Conservation (phyloP, 2,888 invertebrate species). For the Trichogramma dendrolimi region DNA sequence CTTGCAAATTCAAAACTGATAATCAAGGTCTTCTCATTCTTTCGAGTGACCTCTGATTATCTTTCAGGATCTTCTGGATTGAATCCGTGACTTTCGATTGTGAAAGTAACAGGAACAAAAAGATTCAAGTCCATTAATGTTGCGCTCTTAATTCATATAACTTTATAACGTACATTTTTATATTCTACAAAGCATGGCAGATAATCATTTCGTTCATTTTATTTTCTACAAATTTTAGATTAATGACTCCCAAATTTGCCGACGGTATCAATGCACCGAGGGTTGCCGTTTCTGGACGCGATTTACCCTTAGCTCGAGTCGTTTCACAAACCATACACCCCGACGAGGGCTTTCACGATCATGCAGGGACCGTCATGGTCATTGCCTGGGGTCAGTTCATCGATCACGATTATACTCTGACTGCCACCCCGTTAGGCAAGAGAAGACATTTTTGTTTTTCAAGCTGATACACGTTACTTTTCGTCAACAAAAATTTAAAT, state of each 20-base stretch:
- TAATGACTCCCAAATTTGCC: slow-evolving; percentile 75
- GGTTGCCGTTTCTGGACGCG: slow-evolving; percentile 71
- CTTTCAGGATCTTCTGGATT: slow-evolving; percentile 8
- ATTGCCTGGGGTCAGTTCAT: slow-evolving; percentile 94
- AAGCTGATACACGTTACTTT: no score
- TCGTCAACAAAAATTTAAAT: background rate
- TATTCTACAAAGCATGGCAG: no score
- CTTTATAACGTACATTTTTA: no score
- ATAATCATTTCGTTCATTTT: no score
- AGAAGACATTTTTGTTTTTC: background rate
- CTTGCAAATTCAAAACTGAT: slow-evolving; percentile 13
- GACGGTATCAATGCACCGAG: slow-evolving; percentile 83
- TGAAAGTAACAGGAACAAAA: no score
- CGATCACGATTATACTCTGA: slow-evolving; percentile 89
- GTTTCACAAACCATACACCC: slow-evolving; percentile 90
- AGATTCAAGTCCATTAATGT: no score
- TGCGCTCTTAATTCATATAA: no score
- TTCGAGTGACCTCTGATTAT: slow-evolving; percentile 8
- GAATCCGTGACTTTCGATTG: no score
- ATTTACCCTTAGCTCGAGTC: slow-evolving; percentile 75
- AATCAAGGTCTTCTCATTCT: slow-evolving; percentile 17
- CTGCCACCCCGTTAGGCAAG: slow-evolving; percentile 79
- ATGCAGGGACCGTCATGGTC: slow-evolving; percentile 89
- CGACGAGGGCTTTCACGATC: slow-evolving; percentile 89
- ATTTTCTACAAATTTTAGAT: slow-evolving; percentile 49